Evolutionary conservation across 2,113 vertebrate species (phyloP).

Genomic region (Rana temporaria): DNA sequence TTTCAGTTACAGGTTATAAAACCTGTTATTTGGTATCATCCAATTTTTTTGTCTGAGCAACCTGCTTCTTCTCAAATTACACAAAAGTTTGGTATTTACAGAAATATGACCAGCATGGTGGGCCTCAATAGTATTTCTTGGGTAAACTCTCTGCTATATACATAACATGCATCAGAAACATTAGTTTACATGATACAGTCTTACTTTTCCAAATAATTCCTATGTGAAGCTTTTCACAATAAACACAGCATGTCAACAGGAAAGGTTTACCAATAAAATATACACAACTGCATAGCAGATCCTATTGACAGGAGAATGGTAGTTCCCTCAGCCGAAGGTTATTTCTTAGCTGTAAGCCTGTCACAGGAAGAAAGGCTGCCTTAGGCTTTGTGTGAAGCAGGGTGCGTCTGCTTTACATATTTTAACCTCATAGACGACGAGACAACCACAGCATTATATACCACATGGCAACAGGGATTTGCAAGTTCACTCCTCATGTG

Average conservation of each 20-base stretch:
- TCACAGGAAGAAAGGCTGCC: background rate
- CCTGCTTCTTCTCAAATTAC: background rate
- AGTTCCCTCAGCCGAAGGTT: background rate
- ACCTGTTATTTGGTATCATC: background rate
- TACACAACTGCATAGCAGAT: background rate
- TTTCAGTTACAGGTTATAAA: background rate
- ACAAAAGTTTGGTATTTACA: background rate
- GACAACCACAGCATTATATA: background rate
- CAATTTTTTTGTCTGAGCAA: background rate
- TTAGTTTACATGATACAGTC: background rate
- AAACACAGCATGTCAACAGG: background rate
- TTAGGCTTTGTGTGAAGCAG: background rate
- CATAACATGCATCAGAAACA: background rate
- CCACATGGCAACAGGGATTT: background rate
- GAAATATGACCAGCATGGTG: background rate
- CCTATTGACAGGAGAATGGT: background rate
- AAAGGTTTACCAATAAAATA: background rate
- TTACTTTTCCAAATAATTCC: background rate
- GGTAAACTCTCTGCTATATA: background rate
- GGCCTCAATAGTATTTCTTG: background rate
- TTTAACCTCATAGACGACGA: background rate
- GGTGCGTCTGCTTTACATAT: background rate
- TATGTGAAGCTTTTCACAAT: background rate
- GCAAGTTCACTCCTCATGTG: background rate
- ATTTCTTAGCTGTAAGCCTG: background rate